These are phyloP conservation scores for Platyscapa corneri DNA, from an alignment of 1,140 invertebrate species.

Conservation along the genomic window DNA sequence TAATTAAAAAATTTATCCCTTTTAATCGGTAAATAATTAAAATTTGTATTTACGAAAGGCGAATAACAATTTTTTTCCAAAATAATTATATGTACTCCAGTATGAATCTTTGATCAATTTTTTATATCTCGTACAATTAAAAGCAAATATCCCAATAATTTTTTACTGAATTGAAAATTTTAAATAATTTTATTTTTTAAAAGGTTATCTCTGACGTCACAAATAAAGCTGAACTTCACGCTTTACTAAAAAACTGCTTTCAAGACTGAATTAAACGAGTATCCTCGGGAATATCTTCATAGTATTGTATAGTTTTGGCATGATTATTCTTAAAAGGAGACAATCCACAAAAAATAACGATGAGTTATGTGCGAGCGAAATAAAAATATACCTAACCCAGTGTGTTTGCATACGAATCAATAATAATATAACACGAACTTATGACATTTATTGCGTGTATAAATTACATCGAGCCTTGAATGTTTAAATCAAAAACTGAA, in stretches of 20 bases:
- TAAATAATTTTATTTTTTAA: neutral
- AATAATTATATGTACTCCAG: too few species aligned
- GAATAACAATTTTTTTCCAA: too few species aligned
- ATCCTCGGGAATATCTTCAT: neutral
- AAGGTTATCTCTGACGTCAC: neutral
- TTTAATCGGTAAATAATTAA: too few species aligned
- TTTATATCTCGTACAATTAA: neutral
- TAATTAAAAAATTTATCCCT: too few species aligned
- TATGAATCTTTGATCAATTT: neutral
- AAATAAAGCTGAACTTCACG: neutral
- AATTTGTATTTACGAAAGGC: too few species aligned
- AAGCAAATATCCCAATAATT: neutral
- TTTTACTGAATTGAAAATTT: neutral
- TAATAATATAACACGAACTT: neutral
- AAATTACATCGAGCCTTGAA: conserved; percentile 6
- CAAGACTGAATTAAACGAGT: neutral
- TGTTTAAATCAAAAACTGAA: conserved; percentile 2
- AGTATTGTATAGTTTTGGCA: neutral
- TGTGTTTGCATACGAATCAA: neutral
- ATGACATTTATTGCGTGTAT: neutral
- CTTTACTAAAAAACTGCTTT: neutral
- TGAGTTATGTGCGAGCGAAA: neutral
- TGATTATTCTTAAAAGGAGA: neutral
- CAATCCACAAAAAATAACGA: neutral
- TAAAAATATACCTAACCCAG: neutral